Evolutionary conservation across 2,888 invertebrate genomes (phyloP).

Genomic region (Coelinius sp.): DNA sequence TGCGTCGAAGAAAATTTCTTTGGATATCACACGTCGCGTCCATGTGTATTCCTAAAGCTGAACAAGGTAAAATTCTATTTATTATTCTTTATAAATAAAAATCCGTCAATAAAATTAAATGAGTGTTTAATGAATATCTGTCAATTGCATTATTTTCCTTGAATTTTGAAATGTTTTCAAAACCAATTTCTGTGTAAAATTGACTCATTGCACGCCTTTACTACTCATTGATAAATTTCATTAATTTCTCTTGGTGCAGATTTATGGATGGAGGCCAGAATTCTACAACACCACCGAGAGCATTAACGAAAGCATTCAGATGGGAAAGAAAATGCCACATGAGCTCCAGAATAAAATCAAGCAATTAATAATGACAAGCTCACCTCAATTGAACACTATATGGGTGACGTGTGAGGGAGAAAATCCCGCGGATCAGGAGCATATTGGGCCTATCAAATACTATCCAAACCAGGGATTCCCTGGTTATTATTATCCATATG

Average conservation of each 20-base stretch:
- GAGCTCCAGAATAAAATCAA: conserved; percentile 80
- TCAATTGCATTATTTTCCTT: too few relatives aligned
- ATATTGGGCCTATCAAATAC: conserved; percentile 89
- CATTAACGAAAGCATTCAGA: conserved; percentile 79
- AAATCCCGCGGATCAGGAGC: conserved; percentile 93
- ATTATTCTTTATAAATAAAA: neutral
- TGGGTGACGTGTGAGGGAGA: conserved; percentile 97
- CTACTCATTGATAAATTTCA: neutral
- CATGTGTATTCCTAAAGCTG: conserved; percentile 95
- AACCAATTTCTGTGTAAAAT: too few relatives aligned
- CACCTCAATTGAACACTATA: conserved; percentile 81
- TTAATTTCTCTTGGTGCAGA: conserved; percentile 69
- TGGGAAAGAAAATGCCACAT: conserved; percentile 81
- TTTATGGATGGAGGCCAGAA: conserved; percentile 90
- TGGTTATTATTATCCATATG: conserved; percentile 91
- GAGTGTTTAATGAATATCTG: neutral
- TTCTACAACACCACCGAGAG: conserved; percentile 81
- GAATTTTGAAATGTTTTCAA: too few relatives aligned
- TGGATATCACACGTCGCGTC: conserved; percentile 92
- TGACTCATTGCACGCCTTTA: too few relatives aligned
- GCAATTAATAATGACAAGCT: conserved; percentile 71
- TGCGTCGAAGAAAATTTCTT: conserved; percentile 89
- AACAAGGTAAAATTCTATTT: conserved; percentile 78
- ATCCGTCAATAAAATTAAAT: neutral
- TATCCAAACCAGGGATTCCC: conserved; percentile 88